These are phyloP conservation scores for Xestia c-nigrum DNA, from an alignment of 2,888 invertebrate genomes.

Conservation along the genomic window DNA sequence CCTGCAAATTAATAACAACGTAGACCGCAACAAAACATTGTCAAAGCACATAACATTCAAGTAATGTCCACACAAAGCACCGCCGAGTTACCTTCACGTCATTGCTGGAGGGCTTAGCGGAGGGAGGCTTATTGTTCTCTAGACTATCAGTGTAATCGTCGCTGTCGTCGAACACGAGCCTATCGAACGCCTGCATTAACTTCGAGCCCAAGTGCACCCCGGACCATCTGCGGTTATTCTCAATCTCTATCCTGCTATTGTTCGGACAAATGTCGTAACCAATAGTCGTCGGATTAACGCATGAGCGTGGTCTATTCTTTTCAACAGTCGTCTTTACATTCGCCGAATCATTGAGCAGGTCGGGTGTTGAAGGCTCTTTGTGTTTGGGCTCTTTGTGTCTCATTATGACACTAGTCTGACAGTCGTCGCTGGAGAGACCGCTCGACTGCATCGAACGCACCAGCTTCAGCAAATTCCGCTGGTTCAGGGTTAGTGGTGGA, in stretches of 20 bases:
- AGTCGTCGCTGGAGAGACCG: slow-evolving; percentile 89
- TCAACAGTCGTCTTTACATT: slow-evolving; percentile 87
- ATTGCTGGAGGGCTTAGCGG: slow-evolving; percentile 87
- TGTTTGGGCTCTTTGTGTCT: slow-evolving; percentile 87
- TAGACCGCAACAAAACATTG: slow-evolving; percentile 70
- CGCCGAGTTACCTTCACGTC: slow-evolving; percentile 87
- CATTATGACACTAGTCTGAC: slow-evolving; percentile 88
- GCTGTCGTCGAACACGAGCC: slow-evolving; percentile 92
- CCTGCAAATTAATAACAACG: slow-evolving; percentile 71
- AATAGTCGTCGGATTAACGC: slow-evolving; percentile 90
- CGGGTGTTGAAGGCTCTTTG: slow-evolving; percentile 90
- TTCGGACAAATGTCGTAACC: slow-evolving; percentile 88
- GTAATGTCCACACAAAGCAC: slow-evolving; percentile 74
- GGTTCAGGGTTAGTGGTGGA: slow-evolving; percentile 90
- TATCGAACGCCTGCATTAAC: slow-evolving; percentile 93
- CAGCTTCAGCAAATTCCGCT: slow-evolving; percentile 90
- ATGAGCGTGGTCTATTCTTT: slow-evolving; percentile 93
- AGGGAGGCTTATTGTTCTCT: slow-evolving; percentile 90
- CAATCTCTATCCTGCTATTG: slow-evolving; percentile 87
- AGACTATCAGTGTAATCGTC: slow-evolving; percentile 94
- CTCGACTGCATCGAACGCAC: slow-evolving; percentile 91
- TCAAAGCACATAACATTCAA: slow-evolving; percentile 71
- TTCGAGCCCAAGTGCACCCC: slow-evolving; percentile 93
- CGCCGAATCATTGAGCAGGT: slow-evolving; percentile 90
- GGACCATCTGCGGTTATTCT: slow-evolving; percentile 93